Evolutionary conservation across 1,140 invertebrate species (phyloP).

Genomic region (Mamestra configurata): DNA sequence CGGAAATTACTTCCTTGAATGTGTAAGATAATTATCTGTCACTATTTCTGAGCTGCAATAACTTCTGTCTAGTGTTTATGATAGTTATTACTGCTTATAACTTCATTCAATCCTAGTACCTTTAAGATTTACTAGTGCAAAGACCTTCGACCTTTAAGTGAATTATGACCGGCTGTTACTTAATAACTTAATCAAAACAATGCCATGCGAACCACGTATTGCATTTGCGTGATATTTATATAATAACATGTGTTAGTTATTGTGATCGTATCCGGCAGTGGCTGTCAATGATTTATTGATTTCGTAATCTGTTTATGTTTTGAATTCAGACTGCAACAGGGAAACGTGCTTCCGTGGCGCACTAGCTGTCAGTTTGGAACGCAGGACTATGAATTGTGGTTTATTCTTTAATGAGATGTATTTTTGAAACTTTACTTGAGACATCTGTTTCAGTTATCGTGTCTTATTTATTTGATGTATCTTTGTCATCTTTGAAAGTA

Average conservation of each 20-base stretch:
- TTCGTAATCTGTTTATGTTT: conserved; percentile 47
- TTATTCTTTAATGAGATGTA: neutral
- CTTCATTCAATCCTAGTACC: neutral
- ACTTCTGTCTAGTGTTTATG: neutral
- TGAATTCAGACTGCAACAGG: conserved; percentile 42
- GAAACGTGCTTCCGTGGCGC: conserved; percentile 30
- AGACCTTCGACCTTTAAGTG: neutral
- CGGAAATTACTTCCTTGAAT: neutral
- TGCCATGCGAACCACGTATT: conserved; percentile 39
- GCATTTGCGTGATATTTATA: conserved; percentile 42
- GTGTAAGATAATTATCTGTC: neutral
- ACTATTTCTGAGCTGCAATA: neutral
- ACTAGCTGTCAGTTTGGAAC: conserved; percentile 6
- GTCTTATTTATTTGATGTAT: neutral
- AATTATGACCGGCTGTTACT: conserved; percentile 22
- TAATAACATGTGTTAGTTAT: conserved; percentile 43
- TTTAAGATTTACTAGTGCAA: neutral
- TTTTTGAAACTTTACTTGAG: neutral
- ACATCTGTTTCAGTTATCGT: neutral
- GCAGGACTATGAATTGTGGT: neutral
- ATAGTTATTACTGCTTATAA: neutral
- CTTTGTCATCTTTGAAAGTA: neutral
- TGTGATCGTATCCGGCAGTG: conserved; percentile 41
- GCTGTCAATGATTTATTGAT: conserved; percentile 46
- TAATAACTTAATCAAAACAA: conserved; percentile 36